Base-by-base conservation (phyloP, 2,113 vertebrate genomes). In the Microcebus tavaratra region DNA sequence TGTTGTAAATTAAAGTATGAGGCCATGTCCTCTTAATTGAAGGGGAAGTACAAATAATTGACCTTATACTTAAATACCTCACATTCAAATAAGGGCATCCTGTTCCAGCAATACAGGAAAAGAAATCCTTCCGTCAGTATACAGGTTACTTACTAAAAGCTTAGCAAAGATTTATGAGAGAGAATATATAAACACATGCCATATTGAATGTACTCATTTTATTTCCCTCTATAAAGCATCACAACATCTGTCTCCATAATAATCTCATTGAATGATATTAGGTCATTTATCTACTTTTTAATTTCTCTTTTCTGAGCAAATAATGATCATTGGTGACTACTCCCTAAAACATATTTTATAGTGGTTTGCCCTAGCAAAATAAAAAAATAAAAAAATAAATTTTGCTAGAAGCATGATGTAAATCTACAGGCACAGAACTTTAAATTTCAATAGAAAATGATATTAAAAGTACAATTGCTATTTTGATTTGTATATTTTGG, bases 1-100 rank as follows among this genome's bases (percentile, higher is more conserved):
- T 90, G 36, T 36, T 98, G 94, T 97, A 97, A 98, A 98, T 98
- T 97, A 97, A 98, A 98, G 94, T 98, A 87, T 91, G 94, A 96
- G 68, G 86, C 25, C 75, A 97, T 89, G 95, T 95, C 94, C 95
- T 68, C 94, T 94, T 98, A 97, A 98, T 91, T 97, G 96, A 98
- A 97, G 84, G 25, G 90, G n/a, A 98, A 97, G 95, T 85, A 1
- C 3, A 94, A 81, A 96, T 81, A 93, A 83, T 80, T 93, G 72
- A 92, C 82, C 36, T 93, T 87, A 76, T 91, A 72, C 72, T 97
- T 91, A 95, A 95, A 72, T 79, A 95, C 3, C 36, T 96, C 53
- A 73, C 90, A 10, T 92, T 97, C 78, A 97, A 94, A 91, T 80
- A 93, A 96, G 92, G 63, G 13, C 45, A 80, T 73, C 12, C 57